These are phyloP conservation scores for Megaleporinus macrocephalus DNA, from an alignment of 2,113 vertebrate species.

Conservation along the genomic window DNA sequence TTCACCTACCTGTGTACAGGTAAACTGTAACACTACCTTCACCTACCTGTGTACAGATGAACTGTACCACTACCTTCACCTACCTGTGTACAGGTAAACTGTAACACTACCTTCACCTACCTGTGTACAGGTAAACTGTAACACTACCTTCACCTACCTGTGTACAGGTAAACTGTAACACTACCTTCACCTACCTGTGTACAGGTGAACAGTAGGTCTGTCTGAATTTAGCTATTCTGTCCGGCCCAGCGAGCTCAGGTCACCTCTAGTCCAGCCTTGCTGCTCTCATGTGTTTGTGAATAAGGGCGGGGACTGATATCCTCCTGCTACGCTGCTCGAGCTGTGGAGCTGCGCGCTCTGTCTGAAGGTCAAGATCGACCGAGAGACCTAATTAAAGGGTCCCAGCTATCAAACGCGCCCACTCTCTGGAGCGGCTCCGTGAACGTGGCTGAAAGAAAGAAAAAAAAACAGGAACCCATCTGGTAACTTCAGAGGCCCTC, in stretches of 20 bases:
- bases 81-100: too few species aligned
- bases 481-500: not conserved
- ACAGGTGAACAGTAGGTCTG: too few species aligned
- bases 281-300: not conserved
- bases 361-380: conserved; percentile 4
- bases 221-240: not conserved
- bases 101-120: too few species aligned
- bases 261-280: not conserved
- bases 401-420: not conserved
- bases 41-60: too few species aligned
- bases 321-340: not conserved
- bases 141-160: too few species aligned
- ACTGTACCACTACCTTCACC: too few species aligned
- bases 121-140: too few species aligned
- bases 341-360: not conserved
- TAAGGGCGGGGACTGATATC: not conserved
- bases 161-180: too few species aligned
- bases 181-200: too few species aligned
- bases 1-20: too few species aligned
- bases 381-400: not conserved
- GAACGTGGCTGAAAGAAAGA: not conserved
- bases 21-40: too few species aligned
- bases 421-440: not conserved
- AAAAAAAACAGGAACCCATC: not conserved
- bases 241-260: not conserved